Conservation (phyloP, 2,888 invertebrate genomes). For the Xanthia icteritia region DNA sequence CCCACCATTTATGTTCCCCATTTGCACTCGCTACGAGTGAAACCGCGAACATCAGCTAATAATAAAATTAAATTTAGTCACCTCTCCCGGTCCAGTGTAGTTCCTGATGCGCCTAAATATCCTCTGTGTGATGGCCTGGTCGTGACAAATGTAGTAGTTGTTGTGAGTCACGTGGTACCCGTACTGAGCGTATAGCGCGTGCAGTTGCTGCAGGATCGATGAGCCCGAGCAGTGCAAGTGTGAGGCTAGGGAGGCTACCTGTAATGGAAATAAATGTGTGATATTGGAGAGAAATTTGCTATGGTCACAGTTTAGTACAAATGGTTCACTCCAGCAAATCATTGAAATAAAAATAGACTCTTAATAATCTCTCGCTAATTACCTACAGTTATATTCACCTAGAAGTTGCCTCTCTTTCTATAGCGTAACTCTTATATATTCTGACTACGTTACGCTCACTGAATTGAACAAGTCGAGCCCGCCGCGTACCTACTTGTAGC, state of each 20-base stretch:
- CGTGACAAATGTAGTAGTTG: slow-evolving; percentile 97
- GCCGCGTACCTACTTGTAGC: too few relatives aligned
- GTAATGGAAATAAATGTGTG: not conserved
- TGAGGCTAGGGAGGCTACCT: slow-evolving; percentile 86
- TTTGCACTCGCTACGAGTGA: not conserved
- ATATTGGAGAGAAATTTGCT: too few relatives aligned
- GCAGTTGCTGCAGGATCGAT: slow-evolving; percentile 91
- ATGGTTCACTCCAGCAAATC: too few relatives aligned
- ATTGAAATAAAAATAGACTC: too few relatives aligned
- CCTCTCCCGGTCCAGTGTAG: slow-evolving; percentile 91
- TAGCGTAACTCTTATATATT: too few relatives aligned
- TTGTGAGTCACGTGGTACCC: slow-evolving; percentile 97
- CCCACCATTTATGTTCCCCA: too few relatives aligned
- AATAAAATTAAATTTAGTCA: slow-evolving; percentile 68
- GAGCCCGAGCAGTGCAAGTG: slow-evolving; percentile 91
- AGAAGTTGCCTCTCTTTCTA: too few relatives aligned
- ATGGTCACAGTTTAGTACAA: too few relatives aligned
- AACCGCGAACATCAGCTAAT: not conserved
- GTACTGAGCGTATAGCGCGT: slow-evolving; percentile 94
- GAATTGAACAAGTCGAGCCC: too few relatives aligned
- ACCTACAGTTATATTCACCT: too few relatives aligned
- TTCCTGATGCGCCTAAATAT: slow-evolving; percentile 96
- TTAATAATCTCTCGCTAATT: too few relatives aligned
- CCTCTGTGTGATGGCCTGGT: slow-evolving; percentile 91
- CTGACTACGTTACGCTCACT: too few relatives aligned